Base-by-base conservation (phyloP, 2,888 invertebrate genomes). In the Phortica okadai region DNA sequence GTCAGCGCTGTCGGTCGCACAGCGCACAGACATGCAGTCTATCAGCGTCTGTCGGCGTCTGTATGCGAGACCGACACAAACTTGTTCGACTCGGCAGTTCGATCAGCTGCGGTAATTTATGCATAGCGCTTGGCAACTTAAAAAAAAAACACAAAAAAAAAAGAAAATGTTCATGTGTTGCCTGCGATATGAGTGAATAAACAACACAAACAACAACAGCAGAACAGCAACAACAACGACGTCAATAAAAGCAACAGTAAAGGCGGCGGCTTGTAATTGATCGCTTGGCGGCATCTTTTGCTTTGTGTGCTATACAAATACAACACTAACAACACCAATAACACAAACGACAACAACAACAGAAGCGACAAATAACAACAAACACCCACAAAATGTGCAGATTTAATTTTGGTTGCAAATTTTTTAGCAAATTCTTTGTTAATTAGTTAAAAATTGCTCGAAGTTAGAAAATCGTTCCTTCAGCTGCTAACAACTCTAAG, bases 271-370 rank as follows among this genome's bases (percentile, higher is more conserved):
- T 50, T 50, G 64, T 45, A 69, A 69, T 45, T 69, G 69, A 69
- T 21, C 69, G 21, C 16, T n/a, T 16, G 45, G 69, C 69, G 69
- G 69, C 69, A 69, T 69, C 69, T 69, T 69, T 69, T 44, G 45
- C 50, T 69, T 69, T 69, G 21, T 16, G 11, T 21, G 33, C 4
- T 14, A 8, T n/a, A 59, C 59, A 59, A 54, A 54, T 59, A 41
- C 64, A 64, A 64, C 64, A 33, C 64, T 45, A n/a, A 21, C 50
- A 44, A 42, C 66, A 33, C 1, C 56, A 56, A 16, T 21, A 21
- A 21, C 56, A 56, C 25, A 8, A 21, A 33, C 66, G 10, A 10
- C 56, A 56, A 16, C 56, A 56, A 7, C 54, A 54, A 14, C n/a
- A 2, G 2, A 14, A 56, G n/a, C 56, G 16, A 2, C 56, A 56